These are phyloP conservation scores for Thalpophila matura DNA, from an alignment of 2,888 invertebrate species.

Conservation along the genomic window DNA sequence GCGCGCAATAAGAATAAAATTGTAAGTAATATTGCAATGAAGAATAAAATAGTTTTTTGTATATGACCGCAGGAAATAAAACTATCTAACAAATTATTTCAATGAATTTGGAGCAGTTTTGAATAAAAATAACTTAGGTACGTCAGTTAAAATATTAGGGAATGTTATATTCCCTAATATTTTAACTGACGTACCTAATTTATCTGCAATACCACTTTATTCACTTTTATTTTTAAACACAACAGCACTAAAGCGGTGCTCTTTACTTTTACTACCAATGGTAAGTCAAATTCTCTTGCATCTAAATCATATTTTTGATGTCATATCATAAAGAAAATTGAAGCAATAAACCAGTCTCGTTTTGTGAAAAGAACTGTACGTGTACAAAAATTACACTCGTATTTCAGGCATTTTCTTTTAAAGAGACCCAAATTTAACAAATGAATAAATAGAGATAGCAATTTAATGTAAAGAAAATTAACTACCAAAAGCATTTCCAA, in stretches of 20 bases:
- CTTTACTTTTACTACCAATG: constrained; percentile 24
- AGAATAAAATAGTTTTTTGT: not conserved
- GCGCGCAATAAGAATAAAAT: constrained; percentile 1
- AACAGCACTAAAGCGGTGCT: constrained; percentile 2
- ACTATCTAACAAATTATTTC: constrained; percentile 1
- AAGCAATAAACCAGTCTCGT: constrained; percentile 40
- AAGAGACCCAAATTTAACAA: constrained; percentile 21
- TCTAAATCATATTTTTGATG: constrained; percentile 38
- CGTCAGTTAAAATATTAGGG: constrained; percentile 7
- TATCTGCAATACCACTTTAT: not conserved
- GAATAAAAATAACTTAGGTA: not conserved
- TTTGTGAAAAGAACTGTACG: constrained; percentile 18
- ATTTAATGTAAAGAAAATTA: constrained; percentile 24
- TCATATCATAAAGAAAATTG: constrained; percentile 41
- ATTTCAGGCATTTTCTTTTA: constrained; percentile 8
- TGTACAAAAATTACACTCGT: constrained; percentile 18
- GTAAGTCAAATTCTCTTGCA: constrained; percentile 31
- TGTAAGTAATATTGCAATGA: not conserved
- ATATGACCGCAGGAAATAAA: not conserved
- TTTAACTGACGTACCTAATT: constrained; percentile 4
- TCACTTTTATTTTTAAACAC: constrained; percentile 6
- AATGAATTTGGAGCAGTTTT: not conserved
- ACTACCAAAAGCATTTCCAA: constrained; percentile 26
- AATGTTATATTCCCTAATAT: no score
- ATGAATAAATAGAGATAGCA: constrained; percentile 1